Percentiles rank a stretch among this genome's conserved stretches.
Conservation (phyloP, 2,113 vertebrate species). For the Galbula dea region DNA sequence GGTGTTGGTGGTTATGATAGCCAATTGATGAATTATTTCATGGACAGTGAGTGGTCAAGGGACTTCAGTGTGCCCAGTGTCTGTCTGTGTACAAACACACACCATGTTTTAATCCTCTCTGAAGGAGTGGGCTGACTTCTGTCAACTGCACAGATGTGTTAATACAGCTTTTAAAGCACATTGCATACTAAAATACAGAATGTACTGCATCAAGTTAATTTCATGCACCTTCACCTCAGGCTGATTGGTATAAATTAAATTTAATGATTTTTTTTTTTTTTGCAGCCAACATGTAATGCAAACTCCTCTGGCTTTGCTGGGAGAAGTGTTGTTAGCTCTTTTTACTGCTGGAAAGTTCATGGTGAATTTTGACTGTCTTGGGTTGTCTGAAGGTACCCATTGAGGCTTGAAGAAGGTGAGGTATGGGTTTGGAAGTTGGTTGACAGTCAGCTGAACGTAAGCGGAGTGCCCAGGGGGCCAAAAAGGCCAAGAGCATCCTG, state of each 20-base stretch:
- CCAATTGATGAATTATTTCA: not conserved
- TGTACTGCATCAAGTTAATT: not conserved
- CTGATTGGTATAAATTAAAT: slow-evolving; percentile 21
- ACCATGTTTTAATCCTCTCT: not conserved
- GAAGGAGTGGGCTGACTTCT: not conserved
- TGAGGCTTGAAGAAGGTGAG: not conserved
- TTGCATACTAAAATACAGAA: not conserved
- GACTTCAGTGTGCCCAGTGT: not conserved
- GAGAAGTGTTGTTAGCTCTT: not conserved
- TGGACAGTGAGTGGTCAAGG: not conserved
- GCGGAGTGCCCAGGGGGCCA: no score
- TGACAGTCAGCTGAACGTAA: no score
- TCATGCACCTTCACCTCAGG: not conserved
- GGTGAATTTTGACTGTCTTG: not conserved
- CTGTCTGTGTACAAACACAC: not conserved
- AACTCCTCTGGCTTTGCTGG: not conserved
- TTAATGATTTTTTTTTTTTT: not conserved
- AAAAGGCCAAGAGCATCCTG: no score
- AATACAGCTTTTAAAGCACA: not conserved
- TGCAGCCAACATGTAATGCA: not conserved
- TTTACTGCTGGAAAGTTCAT: not conserved
- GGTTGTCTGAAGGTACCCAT: fast-evolving
- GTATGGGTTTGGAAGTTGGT: not conserved
- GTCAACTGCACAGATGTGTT: not conserved
- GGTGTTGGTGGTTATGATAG: not conserved